Percentiles rank a stretch among this genome's conserved stretches.
Conservation (phyloP, 2,888 invertebrate species). For the Hypena proboscidalis region DNA sequence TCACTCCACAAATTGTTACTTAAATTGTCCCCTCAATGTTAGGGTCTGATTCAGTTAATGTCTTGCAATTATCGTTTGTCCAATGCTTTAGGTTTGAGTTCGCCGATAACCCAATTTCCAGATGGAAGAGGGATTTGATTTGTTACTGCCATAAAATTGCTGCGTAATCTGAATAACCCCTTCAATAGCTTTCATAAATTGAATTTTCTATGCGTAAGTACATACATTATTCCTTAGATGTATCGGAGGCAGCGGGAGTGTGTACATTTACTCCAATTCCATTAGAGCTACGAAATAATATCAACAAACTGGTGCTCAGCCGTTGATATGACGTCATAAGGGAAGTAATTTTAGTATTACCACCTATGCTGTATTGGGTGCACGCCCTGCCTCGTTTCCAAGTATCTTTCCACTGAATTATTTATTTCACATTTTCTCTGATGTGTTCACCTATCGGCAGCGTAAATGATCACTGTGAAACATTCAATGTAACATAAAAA, state of each 20-base stretch:
- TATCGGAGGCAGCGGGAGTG: constrained; percentile 1
- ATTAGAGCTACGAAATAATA: constrained; percentile 34
- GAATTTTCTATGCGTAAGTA: constrained; percentile 18
- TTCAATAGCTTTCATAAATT: constrained; percentile 12
- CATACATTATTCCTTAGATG: constrained; percentile 1
- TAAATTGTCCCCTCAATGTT: constrained; percentile 26
- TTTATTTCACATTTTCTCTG: constrained; percentile 63
- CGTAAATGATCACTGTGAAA: constrained; percentile 53
- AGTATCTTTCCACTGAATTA: constrained; percentile 59
- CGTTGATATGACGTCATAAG: constrained; percentile 16
- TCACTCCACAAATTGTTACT: constrained; percentile 33
- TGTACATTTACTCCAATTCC: constrained; percentile 24
- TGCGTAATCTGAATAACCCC: constrained; percentile 15
- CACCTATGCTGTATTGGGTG: constrained; percentile 22
- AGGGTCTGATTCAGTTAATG: constrained; percentile 18
- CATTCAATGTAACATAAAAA: constrained; percentile 60
- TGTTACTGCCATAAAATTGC: constrained; percentile 14
- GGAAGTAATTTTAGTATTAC: constrained; percentile 24
- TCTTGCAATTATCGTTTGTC: constrained; percentile 28
- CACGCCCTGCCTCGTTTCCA: constrained; percentile 30
- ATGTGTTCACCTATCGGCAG: constrained; percentile 63
- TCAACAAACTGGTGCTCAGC: constrained; percentile 10
- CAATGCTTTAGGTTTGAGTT: constrained; percentile 25
- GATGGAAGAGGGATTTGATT: constrained; percentile 25
- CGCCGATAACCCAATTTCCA: constrained; percentile 13